phyloP scores from a whole-genome alignment of 2,113 vertebrate species.

The Xenopus tropicalis region UCB_Xtro_10.0 CM004444.2:179159501-179160000 shows the following conservation, averaged over 20 bases:
- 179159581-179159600: constrained; percentile 8
- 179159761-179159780: constrained; percentile 56
- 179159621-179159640: no score
- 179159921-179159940: constrained; percentile 60
- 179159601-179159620: neutral
- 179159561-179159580: neutral
- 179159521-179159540: constrained; percentile 48
- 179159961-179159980: constrained; percentile 62
- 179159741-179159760: constrained; percentile 64
- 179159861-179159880: constrained; percentile 55
- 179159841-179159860: constrained; percentile 46
- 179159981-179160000: constrained; percentile 67
- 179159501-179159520: constrained; percentile 60
- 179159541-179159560: neutral
- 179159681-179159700: constrained; percentile 59
- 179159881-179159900: constrained; percentile 57
- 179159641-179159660: neutral
- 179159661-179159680: constrained; percentile 48
- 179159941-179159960: constrained; percentile 62
- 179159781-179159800: constrained; percentile 59
- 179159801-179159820: constrained; percentile 53
- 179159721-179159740: constrained; percentile 65
- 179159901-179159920: constrained; percentile 55
- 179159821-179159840: neutral
- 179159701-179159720: constrained; percentile 60